Percentiles rank a stretch among this genome's conserved stretches.
Conservation (phyloP, 2,888 invertebrate genomes). For the Rhopalosiphum nymphaeae region DNA sequence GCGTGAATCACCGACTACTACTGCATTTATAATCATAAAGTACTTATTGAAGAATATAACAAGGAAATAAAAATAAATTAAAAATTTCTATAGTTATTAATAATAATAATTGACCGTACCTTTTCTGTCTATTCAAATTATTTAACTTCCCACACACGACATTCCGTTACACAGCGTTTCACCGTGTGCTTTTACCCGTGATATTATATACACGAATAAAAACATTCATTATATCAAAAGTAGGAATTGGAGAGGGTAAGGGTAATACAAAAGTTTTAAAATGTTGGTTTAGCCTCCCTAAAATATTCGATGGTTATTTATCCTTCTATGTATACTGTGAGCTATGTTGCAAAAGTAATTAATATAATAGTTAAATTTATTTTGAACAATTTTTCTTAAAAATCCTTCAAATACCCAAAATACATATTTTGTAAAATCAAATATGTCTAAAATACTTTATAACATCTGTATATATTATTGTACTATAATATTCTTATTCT, state of each 20-base stretch:
- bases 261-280: neutral
- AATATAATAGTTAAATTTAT: neutral
- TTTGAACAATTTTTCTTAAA: neutral
- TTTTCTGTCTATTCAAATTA: neutral
- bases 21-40: neutral
- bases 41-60: neutral
- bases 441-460: neutral
- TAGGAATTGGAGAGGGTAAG: neutral
- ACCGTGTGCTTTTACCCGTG: neutral
- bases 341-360: neutral
- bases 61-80: neutral
- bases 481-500: neutral
- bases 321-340: neutral
- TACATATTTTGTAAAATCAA: neutral
- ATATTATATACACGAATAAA: neutral
- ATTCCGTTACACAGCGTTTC: neutral
- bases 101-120: neutral
- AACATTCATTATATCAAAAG: neutral
- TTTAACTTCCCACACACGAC: neutral
- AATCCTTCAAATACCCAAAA: neutral
- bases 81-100: neutral
- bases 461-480: neutral
- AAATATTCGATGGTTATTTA: neutral
- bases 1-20: neutral
- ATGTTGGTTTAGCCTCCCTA: neutral